These are phyloP conservation scores for Thalpophila matura DNA, from an alignment of 2,888 invertebrate species.

Conservation along the genomic window DNA sequence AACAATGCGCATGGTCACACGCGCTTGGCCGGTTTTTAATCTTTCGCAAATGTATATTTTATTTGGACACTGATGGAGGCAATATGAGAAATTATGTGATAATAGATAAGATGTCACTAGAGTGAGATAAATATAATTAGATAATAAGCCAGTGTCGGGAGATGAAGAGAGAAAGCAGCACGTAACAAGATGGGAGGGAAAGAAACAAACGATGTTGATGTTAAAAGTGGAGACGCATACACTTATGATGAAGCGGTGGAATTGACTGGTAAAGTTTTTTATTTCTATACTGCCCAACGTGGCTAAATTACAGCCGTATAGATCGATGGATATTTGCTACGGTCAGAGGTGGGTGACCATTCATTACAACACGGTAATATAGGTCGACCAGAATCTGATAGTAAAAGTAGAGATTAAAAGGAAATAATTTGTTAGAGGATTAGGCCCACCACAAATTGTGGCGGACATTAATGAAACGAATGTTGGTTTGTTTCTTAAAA, in stretches of 20 bases:
- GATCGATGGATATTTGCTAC: too few relatives aligned
- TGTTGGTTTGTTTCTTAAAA: too few relatives aligned
- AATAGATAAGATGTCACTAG: slow-evolving; percentile 22
- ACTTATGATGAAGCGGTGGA: slow-evolving; percentile 76
- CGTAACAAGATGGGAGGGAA: slow-evolving; percentile 16
- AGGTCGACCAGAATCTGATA: too few relatives aligned
- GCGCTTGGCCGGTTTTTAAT: background rate
- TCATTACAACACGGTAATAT: too few relatives aligned
- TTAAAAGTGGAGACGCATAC: slow-evolving; percentile 30
- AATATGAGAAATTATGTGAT: background rate
- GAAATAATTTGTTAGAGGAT: too few relatives aligned
- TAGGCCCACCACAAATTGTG: too few relatives aligned
- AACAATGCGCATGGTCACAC: too few relatives aligned
- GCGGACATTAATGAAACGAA: too few relatives aligned
- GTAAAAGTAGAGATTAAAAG: too few relatives aligned
- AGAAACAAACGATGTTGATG: background rate
- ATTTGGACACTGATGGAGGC: background rate
- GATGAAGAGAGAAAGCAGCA: slow-evolving; percentile 10
- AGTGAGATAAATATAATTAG: slow-evolving; percentile 9
- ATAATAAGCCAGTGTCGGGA: slow-evolving; percentile 19
- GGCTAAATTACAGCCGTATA: too few relatives aligned
- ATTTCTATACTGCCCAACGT: background rate
- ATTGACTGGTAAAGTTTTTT: slow-evolving; percentile 68
- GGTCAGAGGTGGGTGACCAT: too few relatives aligned
- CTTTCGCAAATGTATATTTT: background rate